These are phyloP conservation scores for Furnarius figulus DNA, from an alignment of 2,113 vertebrate species.

Conservation along the genomic window DNA sequence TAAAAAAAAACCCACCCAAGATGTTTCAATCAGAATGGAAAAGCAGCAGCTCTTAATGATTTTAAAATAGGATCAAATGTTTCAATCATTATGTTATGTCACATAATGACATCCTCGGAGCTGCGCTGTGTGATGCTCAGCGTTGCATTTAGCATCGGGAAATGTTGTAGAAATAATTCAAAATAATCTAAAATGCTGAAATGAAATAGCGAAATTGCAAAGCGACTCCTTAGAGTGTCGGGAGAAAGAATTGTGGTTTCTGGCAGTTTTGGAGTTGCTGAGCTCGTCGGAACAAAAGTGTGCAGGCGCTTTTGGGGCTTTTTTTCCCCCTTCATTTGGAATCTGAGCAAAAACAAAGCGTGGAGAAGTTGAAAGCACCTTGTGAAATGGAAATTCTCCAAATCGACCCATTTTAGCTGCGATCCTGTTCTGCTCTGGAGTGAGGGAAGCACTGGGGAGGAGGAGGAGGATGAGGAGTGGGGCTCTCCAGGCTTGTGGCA, in stretches of 20 bases:
- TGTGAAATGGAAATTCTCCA: slow-evolving; percentile 24
- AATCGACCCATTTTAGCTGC: not conserved
- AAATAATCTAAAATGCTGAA: not conserved
- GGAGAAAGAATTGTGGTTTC: not conserved
- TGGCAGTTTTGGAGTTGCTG: not conserved
- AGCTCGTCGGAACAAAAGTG: not conserved
- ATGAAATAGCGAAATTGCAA: not conserved
- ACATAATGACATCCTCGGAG: not conserved
- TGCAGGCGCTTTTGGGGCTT: fast-evolving
- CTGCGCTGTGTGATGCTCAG: slow-evolving; percentile 4
- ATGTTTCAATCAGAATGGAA: slow-evolving; percentile 17
- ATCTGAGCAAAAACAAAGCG: not conserved
- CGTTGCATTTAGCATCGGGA: not conserved
- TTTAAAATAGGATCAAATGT: slow-evolving; percentile 36
- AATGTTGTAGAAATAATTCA: slow-evolving; percentile 55
- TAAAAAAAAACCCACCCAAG: not conserved
- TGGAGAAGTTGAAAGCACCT: not conserved
- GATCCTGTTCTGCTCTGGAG: not conserved
- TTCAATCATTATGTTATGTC: slow-evolving; percentile 53
- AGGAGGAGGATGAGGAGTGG: not conserved
- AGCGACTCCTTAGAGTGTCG: not conserved
- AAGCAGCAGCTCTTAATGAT: slow-evolving; percentile 49
- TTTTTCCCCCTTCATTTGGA: not conserved
- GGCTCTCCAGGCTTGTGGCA: fast-evolving
- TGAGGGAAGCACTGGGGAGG: not conserved